Base-by-base conservation (phyloP, 2,797 vertebrate species). In the Echiichthys vipera region DNA sequence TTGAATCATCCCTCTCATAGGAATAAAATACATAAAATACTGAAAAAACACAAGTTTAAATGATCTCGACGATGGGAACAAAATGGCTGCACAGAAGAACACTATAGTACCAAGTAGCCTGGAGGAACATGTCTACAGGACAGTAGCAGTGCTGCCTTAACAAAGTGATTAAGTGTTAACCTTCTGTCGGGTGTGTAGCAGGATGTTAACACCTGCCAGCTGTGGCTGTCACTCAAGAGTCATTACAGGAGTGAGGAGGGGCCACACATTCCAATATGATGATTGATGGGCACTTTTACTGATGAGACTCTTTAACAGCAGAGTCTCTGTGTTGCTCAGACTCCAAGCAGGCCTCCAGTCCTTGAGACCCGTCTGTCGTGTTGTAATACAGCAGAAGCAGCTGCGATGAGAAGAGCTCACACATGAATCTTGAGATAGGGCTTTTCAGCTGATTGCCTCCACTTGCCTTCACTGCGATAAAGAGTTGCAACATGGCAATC, bases 211-310 rank as follows among this genome's bases (percentile, higher is more conserved):
- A 77, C 72, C 85, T 78, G 68, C 79, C 88, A 92, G 88, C 86
- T 91, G 88, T 78, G 66, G 67, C 85, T 88, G 89, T 89, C 90
- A 86, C 81, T 93, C 88, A 82, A 63, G 30, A 53, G 32, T 71
- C 67, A 65, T 84, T 75, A 74, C 75, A 61, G 64, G 32, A 70
- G 56, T 56, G 56, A 57, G 73, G 74, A 72, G 81, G 83, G 76
- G 57, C 73, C 58, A 51, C 49, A 43, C 78, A 81, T 78, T 89
- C 83, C 67, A 66, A 58, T 62, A 57, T 42, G 25, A 61, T 91
- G 88, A 93, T 80, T 84, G 89, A 93, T 91, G 70, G 74, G 45
- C 78, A 83, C 87, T 89, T 85, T 81, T 78, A 77, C 86, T 91
- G 87, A 93, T 90, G 91, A 90, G 74, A 80, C 76, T 77, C 42